Conservation (phyloP, 2,113 vertebrate genomes). For the Chlorodrepanis virens region DNA sequence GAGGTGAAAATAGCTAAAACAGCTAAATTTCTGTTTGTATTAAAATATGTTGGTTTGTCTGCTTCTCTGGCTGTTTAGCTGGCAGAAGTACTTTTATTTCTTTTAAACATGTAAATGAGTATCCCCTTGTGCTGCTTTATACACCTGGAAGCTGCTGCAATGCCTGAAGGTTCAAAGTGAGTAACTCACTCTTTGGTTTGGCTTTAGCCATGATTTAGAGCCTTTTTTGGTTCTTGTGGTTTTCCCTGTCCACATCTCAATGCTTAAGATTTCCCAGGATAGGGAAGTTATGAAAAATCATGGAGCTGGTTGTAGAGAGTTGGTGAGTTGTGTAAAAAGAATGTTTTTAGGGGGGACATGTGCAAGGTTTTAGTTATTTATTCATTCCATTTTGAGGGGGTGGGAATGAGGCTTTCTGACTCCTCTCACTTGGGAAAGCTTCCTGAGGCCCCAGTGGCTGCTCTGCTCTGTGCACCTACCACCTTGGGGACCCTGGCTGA, state of each 20-base stretch:
- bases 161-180: neutral
- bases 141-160: neutral
- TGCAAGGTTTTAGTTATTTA: neutral
- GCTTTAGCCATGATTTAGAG: neutral
- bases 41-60: neutral
- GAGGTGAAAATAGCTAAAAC: neutral
- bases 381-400: neutral
- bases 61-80: neutral
- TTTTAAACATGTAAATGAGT: neutral
- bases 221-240: accelerated
- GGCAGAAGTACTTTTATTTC: neutral
- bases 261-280: neutral
- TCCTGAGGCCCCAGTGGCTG: accelerated
- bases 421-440: accelerated
- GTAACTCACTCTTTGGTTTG: neutral
- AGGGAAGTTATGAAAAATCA: neutral
- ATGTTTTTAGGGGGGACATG: accelerated
- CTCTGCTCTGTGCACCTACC: accelerated
- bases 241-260: neutral
- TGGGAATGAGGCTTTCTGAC: neutral
- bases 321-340: neutral
- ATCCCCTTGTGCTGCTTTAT: neutral
- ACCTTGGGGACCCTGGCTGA: neutral
- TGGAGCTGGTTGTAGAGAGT: accelerated
- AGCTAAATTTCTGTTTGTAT: neutral